phyloP scores from a whole-genome alignment of 2,113 vertebrate genomes.

The Recurvirostra avosetta region DNA sequence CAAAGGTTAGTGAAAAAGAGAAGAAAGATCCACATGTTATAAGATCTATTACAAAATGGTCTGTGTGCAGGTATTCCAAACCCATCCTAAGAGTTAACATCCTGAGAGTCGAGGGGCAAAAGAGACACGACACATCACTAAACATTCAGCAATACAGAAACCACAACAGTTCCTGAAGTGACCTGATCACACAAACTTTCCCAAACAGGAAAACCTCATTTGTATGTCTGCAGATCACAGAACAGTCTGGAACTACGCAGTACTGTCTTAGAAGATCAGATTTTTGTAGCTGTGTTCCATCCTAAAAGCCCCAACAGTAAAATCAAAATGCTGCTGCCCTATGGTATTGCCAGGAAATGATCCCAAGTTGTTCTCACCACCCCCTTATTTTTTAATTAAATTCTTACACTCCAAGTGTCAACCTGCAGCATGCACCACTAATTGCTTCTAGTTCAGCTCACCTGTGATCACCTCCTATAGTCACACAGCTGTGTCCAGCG shows the following conservation, averaged over 20 bases:
- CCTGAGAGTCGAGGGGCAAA: neutral
- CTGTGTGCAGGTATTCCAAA: neutral
- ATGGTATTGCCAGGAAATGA: neutral
- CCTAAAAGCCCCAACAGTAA: neutral
- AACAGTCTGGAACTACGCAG: neutral
- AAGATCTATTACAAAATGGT: neutral
- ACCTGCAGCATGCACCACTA: neutral
- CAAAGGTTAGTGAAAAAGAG: neutral
- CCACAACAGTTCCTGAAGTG: neutral
- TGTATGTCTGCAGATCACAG: neutral
- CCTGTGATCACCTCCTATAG: conserved; percentile 97
- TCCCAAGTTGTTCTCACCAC: fast-evolving
- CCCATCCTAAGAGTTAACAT: neutral
- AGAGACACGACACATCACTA: neutral
- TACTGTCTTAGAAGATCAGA: neutral
- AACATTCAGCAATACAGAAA: neutral
- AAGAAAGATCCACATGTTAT: neutral
- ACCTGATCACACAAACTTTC: neutral
- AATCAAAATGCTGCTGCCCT: neutral
- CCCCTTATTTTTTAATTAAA: neutral
- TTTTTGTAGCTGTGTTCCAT: neutral
- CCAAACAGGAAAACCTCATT: neutral
- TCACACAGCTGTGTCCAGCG: conserved; percentile 87
- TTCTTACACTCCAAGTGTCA: neutral
- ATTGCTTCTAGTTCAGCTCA: conserved; percentile 40